Base-by-base conservation (phyloP, 2,797 vertebrate genomes). In the Xenentodon cancila region DNA sequence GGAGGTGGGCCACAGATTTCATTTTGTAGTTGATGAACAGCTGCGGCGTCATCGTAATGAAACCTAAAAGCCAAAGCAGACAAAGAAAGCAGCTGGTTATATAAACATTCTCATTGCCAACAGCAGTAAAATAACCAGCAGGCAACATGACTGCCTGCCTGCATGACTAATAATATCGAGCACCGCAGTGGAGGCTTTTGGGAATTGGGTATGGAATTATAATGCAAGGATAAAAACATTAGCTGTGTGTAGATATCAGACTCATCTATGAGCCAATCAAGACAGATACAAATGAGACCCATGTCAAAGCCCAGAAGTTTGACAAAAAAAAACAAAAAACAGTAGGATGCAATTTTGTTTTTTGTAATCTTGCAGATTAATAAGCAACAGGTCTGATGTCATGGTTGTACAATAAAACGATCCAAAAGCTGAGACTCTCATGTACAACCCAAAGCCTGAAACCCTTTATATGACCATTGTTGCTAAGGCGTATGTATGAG, bases 1-100 rank as follows among this genome's bases (percentile, higher is more conserved):
- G 97, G 89, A 99, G 93, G 85, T 98, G 97, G 42, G 97, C 97
- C 50, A 99, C 97, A 3, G 97, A 99, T 89, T 99, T 96, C 94
- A 98, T 93, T 91, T 98, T 98, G 80, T 98, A 98, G 93, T 98
- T 98, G 85, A 98, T 98, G 88, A 98, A 98, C 4, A 98, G 94
- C 87, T 98, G 97, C 0, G 97, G 97, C 0, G 97, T 98, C 97
- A 98, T 98, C 16, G 97, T 98, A 88, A 98, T 98, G 85, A 98
- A 98, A 44, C 97, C 97, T 98, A 48, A 5, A n/a, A 44, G 27
- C 1, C 2, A 53, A 48, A 7, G 2, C 19, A 50, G 5, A 46
- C 13, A 68, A 43, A 18, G 17, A 21, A 32, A 68, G 15, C 3
- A 40, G 54, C 21, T 9, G 0, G 30, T 80, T 53, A 68, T 17